Base-by-base conservation (phyloP, 2,888 invertebrate genomes). In the Agapostemon virescens region DNA sequence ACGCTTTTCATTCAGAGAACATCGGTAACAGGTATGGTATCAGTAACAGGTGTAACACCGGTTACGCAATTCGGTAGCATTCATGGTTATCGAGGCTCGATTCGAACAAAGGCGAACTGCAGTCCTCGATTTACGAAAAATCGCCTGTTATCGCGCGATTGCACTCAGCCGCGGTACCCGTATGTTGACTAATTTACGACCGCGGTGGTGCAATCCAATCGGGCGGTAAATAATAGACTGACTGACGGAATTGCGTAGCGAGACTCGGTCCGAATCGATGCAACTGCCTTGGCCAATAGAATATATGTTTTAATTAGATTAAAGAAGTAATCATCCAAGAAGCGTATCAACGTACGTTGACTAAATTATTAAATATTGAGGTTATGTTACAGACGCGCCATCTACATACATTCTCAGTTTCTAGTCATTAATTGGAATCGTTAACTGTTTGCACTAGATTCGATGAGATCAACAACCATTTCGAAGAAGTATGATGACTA, bases 401-500 rank as follows among this genome's bases (percentile, higher is more conserved):
- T n/a, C n/a, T n/a, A n/a, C n/a, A n/a, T n/a, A n/a, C n/a, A n/a
- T n/a, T n/a, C n/a, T n/a, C n/a, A n/a, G n/a, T n/a, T n/a, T n/a
- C n/a, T n/a, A n/a, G n/a, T n/a, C n/a, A n/a, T n/a, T n/a, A n/a
- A n/a, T n/a, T n/a, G n/a, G n/a, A n/a, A n/a, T n/a, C n/a, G n/a
- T n/a, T n/a, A n/a, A n/a, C n/a, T n/a, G n/a, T n/a, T n/a, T n/a
- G n/a, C n/a, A n/a, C n/a, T n/a, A n/a, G n/a, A n/a, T n/a, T n/a
- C n/a, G n/a, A n/a, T n/a, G n/a, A n/a, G n/a, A n/a, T n/a, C n/a
- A n/a, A n/a, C n/a, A n/a, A n/a, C n/a, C n/a, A n/a, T n/a, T n/a
- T n/a, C n/a, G n/a, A n/a, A n/a, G n/a, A n/a, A n/a, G 90, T 90
- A 90, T 90, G 77, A 61, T 81, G 68, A 79, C 82, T 83, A 86